These are phyloP conservation scores for Hyphantria cunea DNA, from an alignment of 1,140 invertebrate species.

Conservation along the genomic window DNA sequence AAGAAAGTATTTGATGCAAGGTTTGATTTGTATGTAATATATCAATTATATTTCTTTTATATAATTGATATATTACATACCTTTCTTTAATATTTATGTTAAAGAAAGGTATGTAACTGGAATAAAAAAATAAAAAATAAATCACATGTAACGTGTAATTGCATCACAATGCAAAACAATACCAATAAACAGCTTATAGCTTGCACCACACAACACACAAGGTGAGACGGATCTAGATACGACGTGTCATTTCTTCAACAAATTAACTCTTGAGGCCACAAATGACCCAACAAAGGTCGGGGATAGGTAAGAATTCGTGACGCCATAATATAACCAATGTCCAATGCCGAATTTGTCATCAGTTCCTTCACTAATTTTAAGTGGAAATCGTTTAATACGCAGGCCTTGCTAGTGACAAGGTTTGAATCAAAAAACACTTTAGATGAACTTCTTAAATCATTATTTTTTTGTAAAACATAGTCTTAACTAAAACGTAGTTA, in stretches of 20 bases:
- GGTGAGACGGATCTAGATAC: constrained; percentile 58
- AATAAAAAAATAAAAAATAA: too few relatives aligned
- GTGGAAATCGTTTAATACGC: constrained; percentile 2
- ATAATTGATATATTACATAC: too few relatives aligned
- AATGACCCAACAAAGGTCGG: constrained; percentile 14
- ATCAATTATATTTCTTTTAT: too few relatives aligned
- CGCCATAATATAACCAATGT: constrained; percentile 17
- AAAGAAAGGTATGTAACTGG: too few relatives aligned
- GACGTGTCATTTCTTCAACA: constrained; percentile 55
- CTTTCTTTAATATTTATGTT: too few relatives aligned
- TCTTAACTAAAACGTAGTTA: too few relatives aligned
- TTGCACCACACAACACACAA: constrained; percentile 40
- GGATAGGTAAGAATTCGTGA: constrained; percentile 28
- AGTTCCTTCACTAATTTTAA: background rate
- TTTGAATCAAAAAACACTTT: background rate
- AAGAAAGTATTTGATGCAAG: too few relatives aligned
- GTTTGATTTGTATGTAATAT: too few relatives aligned
- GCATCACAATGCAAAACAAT: too few relatives aligned
- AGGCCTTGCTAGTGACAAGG: background rate
- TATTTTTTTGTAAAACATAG: too few relatives aligned
- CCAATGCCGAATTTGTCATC: constrained; percentile 24
- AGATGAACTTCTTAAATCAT: too few relatives aligned
- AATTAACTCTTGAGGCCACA: constrained; percentile 17
- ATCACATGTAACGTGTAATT: too few relatives aligned
- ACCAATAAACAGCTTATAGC: constrained; percentile 17